These are phyloP conservation scores for Philhelius pedissequus DNA, from an alignment of 2,888 invertebrate species.

Conservation along the genomic window DNA sequence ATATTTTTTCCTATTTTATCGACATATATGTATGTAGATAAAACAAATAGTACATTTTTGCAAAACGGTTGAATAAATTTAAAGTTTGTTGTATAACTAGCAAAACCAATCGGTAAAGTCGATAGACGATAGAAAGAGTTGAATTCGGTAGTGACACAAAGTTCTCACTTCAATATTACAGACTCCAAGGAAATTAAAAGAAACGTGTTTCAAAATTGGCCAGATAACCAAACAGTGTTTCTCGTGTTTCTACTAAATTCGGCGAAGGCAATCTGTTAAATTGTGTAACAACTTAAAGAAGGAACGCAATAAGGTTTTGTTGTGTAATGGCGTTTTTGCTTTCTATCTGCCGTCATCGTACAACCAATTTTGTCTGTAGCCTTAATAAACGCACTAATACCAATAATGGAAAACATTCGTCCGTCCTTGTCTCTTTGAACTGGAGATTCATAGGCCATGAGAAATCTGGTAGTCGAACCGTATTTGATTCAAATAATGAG, in stretches of 20 bases:
- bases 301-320: constrained; percentile 53
- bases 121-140: not conserved
- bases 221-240: not conserved
- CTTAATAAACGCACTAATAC: constrained; percentile 60
- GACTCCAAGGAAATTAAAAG: constrained; percentile 2
- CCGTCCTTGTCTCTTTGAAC: constrained; percentile 15
- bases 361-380: constrained; percentile 74
- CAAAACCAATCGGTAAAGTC: not conserved
- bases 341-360: constrained; percentile 76
- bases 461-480: not conserved
- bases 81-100: constrained; percentile 44
- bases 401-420: constrained; percentile 30
- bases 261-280: not conserved
- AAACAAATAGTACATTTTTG: not conserved
- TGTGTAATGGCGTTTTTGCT: constrained; percentile 79
- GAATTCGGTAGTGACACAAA: constrained; percentile 5
- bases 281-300: not conserved
- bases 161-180: not conserved
- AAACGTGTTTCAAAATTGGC: not conserved
- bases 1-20: not conserved
- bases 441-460: constrained; percentile 22
- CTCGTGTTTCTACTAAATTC: not conserved
- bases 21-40: not conserved
- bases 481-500: constrained; percentile 25
- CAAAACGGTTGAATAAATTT: not conserved